These are phyloP conservation scores for Laothoe populi DNA, from an alignment of 2,888 invertebrate species.

Conservation along the genomic window DNA sequence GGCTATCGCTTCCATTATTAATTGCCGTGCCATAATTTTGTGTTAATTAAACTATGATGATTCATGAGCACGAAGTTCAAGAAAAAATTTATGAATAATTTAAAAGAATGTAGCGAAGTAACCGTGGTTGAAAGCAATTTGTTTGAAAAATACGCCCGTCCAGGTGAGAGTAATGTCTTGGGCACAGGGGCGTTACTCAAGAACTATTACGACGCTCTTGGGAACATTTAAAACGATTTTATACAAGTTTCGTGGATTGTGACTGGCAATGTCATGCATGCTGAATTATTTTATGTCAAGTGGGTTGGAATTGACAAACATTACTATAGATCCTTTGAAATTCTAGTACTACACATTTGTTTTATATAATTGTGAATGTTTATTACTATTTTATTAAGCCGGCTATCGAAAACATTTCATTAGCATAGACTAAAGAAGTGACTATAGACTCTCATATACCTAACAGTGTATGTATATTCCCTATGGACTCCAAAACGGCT, in stretches of 20 bases:
- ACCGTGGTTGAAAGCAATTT: constrained; percentile 41
- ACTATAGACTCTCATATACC: too few species aligned
- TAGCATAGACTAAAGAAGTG: too few species aligned
- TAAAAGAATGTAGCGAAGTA: constrained; percentile 30
- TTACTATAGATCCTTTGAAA: too few species aligned
- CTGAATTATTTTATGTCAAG: background rate
- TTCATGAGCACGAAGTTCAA: constrained; percentile 8
- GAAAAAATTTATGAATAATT: constrained; percentile 41
- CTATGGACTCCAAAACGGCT: too few species aligned
- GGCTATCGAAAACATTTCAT: too few species aligned
- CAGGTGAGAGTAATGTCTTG: constrained; percentile 42
- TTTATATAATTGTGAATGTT: too few species aligned
- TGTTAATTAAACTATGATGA: constrained; percentile 10
- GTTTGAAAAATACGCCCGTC: constrained; percentile 45
- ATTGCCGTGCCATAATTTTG: background rate
- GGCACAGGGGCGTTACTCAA: background rate
- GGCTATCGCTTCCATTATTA: too few species aligned
- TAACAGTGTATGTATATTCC: too few species aligned
- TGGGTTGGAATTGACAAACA: too few species aligned
- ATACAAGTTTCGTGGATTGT: constrained; percentile 10
- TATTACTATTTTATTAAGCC: too few species aligned
- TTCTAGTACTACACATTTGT: too few species aligned
- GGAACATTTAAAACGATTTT: constrained; percentile 9
- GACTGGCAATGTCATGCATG: background rate
- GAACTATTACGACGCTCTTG: constrained; percentile 15